Evolutionary conservation across 1,140 invertebrate genomes (phyloP).

Genomic region (Bombus waltoni): DNA sequence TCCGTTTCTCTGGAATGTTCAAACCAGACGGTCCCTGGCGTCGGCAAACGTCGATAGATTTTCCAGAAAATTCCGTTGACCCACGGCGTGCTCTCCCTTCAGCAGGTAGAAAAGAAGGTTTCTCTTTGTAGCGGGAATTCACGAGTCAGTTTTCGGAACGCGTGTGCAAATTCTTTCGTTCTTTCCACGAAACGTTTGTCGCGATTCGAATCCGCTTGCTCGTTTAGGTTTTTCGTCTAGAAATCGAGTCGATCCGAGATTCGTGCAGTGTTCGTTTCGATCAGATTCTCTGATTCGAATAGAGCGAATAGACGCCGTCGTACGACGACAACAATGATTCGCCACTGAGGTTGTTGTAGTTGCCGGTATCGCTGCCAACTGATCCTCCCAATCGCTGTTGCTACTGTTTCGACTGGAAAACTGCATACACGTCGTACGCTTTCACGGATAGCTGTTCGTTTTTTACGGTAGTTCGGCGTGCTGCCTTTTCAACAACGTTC

Average conservation of each 20-base stretch:
- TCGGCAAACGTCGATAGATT: not conserved
- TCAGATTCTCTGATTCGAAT: not conserved
- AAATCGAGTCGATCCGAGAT: not conserved
- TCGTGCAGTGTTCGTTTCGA: not conserved
- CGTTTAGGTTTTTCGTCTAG: not conserved
- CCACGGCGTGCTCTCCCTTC: not conserved
- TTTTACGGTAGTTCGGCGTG: constrained; percentile 33
- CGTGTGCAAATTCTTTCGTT: not conserved
- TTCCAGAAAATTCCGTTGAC: constrained; percentile 4
- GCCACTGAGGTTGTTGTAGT: not conserved
- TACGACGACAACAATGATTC: not conserved
- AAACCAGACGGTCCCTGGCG: constrained; percentile 10
- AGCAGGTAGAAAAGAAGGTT: not conserved
- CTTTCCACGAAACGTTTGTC: not conserved
- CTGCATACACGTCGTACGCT: constrained; percentile 63
- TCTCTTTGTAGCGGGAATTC: not conserved
- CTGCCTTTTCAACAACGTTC: constrained; percentile 52
- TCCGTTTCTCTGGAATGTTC: constrained; percentile 59
- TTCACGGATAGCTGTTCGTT: constrained; percentile 15
- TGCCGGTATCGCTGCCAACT: not conserved
- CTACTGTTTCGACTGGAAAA: constrained; percentile 61
- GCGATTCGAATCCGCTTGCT: not conserved
- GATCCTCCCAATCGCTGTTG: not conserved
- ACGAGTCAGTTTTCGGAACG: not conserved
- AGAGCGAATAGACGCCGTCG: not conserved